Conservation (phyloP, 2,113 vertebrate genomes). For the Heterocephalus glaber region DNA sequence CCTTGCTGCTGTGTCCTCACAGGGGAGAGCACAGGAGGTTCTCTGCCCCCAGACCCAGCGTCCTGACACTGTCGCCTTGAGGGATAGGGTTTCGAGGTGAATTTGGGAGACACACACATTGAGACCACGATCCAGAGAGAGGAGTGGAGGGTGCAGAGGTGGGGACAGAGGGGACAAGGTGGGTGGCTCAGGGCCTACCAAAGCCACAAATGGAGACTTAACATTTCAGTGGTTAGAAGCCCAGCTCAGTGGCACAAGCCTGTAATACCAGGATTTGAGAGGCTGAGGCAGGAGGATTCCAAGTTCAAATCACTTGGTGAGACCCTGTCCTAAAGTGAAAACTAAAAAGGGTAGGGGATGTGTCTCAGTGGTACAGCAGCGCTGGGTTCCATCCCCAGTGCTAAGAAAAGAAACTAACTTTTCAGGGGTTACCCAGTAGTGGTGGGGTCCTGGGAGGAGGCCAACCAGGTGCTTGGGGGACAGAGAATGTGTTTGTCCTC, state of each 20-base stretch:
- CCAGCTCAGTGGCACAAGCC: not conserved
- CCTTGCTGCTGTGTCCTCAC: not conserved
- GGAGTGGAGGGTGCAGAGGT: not conserved
- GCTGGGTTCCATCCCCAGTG: not conserved
- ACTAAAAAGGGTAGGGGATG: not conserved
- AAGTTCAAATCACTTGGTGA: not conserved
- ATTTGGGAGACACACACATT: not conserved
- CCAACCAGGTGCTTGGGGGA: not conserved
- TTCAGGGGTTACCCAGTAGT: not conserved
- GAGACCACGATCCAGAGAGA: not conserved
- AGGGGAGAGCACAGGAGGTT: not conserved
- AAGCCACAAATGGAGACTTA: not conserved
- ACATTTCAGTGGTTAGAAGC: not conserved
- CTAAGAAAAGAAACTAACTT: not conserved
- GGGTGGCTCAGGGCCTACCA: not conserved
- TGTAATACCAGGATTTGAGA: not conserved
- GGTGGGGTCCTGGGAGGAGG: not conserved
- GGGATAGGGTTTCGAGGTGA: not conserved
- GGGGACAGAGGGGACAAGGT: not conserved
- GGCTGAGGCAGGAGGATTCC: not conserved
- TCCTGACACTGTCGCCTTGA: not conserved
- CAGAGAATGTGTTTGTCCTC: not conserved
- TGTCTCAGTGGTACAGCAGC: not conserved
- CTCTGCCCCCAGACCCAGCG: not conserved
- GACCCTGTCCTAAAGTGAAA: not conserved